Evolutionary conservation across 1,140 invertebrate species (phyloP).

Genomic region (Ruditapes philippinarum): DNA sequence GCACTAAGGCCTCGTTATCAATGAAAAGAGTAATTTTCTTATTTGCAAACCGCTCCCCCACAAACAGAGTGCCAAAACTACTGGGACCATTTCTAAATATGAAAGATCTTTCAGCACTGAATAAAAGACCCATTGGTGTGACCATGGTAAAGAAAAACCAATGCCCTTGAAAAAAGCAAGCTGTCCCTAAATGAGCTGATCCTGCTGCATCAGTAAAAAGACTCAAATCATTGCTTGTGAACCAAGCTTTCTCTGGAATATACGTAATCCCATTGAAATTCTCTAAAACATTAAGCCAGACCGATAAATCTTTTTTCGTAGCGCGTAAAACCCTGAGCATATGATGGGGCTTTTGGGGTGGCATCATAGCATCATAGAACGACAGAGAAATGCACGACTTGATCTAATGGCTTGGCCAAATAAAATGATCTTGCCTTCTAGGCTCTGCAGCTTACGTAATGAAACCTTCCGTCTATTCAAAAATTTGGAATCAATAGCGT

Average conservation of each 20-base stretch:
- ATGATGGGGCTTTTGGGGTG: no score
- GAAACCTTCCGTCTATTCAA: background rate
- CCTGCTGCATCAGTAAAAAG: no score
- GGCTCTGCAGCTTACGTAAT: background rate
- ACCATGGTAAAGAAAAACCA: background rate
- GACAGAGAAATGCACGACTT: background rate
- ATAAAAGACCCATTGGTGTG: background rate
- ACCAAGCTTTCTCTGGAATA: background rate
- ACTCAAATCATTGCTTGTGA: background rate
- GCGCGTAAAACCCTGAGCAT: no score
- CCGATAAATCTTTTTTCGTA: background rate
- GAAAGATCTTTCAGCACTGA: background rate
- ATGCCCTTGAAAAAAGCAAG: background rate
- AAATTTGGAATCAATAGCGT: background rate
- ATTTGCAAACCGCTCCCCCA: background rate
- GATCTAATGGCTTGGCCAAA: slow-evolving; percentile 9
- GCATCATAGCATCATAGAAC: slow-evolving; percentile 13
- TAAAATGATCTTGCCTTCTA: slow-evolving; percentile 4
- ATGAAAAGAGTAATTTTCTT: background rate
- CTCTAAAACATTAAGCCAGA: background rate
- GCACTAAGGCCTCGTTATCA: background rate
- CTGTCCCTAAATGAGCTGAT: background rate
- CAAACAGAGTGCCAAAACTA: background rate
- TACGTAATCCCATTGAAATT: slow-evolving; percentile 12
- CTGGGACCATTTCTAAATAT: slow-evolving; percentile 19